Percentiles rank a stretch among this genome's conserved stretches.
Evolutionary conservation across 2,113 vertebrate species (phyloP).

Genomic region (Amazona guildingii): DNA sequence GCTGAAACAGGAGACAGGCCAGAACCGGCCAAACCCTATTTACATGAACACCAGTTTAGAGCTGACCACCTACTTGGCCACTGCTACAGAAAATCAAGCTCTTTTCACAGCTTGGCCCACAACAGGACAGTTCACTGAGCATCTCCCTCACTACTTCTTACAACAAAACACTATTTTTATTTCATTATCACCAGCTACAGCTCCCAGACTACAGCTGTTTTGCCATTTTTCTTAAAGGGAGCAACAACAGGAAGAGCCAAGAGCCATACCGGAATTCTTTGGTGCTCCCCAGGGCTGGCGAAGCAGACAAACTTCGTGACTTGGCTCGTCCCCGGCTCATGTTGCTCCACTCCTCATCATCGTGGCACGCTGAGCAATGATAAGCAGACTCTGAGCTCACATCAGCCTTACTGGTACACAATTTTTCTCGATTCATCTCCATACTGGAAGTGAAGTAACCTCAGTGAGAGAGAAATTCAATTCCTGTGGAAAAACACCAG

Average conservation of each 20-base stretch:
- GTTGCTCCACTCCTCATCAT: constrained; percentile 72
- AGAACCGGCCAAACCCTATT: background rate
- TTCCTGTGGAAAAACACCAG: background rate
- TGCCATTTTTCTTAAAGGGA: background rate
- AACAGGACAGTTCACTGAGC: background rate
- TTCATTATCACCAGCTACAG: background rate
- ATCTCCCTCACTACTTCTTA: background rate
- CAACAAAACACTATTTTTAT: background rate
- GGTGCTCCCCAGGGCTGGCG: constrained; percentile 80
- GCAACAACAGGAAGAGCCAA: background rate
- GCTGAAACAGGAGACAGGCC: background rate
- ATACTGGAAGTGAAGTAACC: constrained; percentile 8
- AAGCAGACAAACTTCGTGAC: constrained; percentile 88
- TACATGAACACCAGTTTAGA: background rate
- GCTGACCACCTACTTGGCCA: background rate
- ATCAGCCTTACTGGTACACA: constrained; percentile 56
- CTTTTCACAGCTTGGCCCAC: background rate
- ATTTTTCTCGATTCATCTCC: constrained; percentile 68
- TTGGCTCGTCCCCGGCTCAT: constrained; percentile 78
- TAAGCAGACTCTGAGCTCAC: constrained; percentile 69
- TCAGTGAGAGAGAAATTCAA: background rate
- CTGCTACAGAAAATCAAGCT: background rate
- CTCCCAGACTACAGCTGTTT: background rate
- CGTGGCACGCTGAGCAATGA: constrained; percentile 80
- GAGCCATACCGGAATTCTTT: constrained; percentile 85